These are phyloP conservation scores for Archips xylosteana DNA, from an alignment of 2,888 invertebrate genomes.

Conservation along the genomic window DNA sequence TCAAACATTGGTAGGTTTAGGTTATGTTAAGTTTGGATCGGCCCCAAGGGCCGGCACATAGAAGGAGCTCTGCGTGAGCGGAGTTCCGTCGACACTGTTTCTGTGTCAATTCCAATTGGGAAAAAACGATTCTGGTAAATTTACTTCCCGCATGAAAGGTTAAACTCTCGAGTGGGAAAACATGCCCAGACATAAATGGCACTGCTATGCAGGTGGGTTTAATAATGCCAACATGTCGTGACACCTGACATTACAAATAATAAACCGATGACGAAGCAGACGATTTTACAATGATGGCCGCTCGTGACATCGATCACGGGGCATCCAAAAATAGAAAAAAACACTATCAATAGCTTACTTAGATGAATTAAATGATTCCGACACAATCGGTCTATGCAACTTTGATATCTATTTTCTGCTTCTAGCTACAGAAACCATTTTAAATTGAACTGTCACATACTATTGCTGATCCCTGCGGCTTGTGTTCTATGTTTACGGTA, in stretches of 20 bases:
- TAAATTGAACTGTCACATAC: conserved; percentile 35
- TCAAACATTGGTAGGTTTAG: too few relatives aligned
- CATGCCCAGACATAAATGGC: too few relatives aligned
- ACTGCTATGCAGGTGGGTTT: neutral
- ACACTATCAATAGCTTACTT: conserved; percentile 45
- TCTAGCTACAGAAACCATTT: conserved; percentile 41
- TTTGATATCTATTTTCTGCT: conserved; percentile 45
- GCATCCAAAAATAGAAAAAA: conserved; percentile 37
- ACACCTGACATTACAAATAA: neutral
- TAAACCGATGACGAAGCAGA: conserved; percentile 2
- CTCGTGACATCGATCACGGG: conserved; percentile 19
- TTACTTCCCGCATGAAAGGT: too few relatives aligned
- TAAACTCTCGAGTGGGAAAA: too few relatives aligned
- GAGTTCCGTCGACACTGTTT: too few relatives aligned
- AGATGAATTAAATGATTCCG: conserved; percentile 46
- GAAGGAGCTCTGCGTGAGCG: too few relatives aligned
- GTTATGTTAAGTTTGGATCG: too few relatives aligned
- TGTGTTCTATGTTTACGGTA: conserved; percentile 4
- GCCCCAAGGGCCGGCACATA: too few relatives aligned
- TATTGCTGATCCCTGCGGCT: conserved; percentile 18
- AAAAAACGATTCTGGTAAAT: too few relatives aligned
- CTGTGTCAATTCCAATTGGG: too few relatives aligned
- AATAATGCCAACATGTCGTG: neutral
- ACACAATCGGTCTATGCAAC: conserved; percentile 43
- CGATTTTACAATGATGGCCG: neutral